A percentile compares a stretch with the other conserved stretches of the same genome.
phyloP scores from a whole-genome alignment of 2,113 vertebrate genomes.

The Trinectes maculatus region DNA sequence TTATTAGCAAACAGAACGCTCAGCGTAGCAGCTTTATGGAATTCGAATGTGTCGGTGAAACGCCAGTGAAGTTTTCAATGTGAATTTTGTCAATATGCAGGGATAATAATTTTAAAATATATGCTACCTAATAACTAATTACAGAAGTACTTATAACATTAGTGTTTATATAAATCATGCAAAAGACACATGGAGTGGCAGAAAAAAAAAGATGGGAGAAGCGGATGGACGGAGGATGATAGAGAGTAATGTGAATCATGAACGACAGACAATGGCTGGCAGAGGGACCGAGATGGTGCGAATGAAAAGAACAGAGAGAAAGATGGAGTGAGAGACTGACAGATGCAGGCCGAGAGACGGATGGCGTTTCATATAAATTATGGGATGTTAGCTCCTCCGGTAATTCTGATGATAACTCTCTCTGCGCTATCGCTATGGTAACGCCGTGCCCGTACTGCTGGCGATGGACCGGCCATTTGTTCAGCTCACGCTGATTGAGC shows the following conservation, averaged over 20 bases:
- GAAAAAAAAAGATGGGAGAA: neutral
- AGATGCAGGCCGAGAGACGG: conserved; percentile 35
- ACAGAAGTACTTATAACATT: neutral
- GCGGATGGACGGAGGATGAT: conserved; percentile 3
- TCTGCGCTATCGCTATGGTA: conserved; percentile 65
- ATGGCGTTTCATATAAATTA: conserved; percentile 60
- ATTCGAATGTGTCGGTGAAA: too few species aligned
- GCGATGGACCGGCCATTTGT: conserved; percentile 61
- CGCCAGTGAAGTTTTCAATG: neutral
- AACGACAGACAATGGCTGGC: conserved; percentile 16
- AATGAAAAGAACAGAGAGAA: conserved; percentile 38
- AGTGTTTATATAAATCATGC: neutral
- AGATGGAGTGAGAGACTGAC: conserved; percentile 37
- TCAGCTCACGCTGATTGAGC: conserved; percentile 73
- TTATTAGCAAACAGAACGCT: too few species aligned
- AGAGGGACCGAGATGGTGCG: conserved; percentile 8
- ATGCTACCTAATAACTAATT: too few species aligned
- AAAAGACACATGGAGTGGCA: neutral
- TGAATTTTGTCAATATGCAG: neutral
- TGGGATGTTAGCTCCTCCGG: conserved; percentile 65
- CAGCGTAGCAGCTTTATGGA: too few species aligned
- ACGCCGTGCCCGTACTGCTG: conserved; percentile 59
- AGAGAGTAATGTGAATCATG: conserved; percentile 16
- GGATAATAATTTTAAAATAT: neutral
- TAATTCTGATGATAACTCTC: conserved; percentile 72